Evolutionary conservation across 2,888 invertebrate genomes (phyloP), one percentile per base, ranked within the genome.

Genomic region (Apodemia duryi): DNA sequence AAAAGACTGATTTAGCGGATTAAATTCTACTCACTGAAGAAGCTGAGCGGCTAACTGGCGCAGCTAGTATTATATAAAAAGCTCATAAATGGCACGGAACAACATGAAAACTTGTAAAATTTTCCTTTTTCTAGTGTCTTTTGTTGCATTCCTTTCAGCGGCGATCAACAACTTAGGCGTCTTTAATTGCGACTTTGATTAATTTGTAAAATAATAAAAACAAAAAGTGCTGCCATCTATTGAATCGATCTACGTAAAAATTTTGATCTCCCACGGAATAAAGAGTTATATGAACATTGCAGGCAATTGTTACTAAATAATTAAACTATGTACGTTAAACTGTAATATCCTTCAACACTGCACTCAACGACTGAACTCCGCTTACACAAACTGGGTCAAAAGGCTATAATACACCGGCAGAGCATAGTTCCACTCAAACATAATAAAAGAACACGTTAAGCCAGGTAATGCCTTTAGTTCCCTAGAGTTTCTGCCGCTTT

Each of bases 341-440:
- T 46, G 46, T n/a, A 46, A 46, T 46, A 46, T 46, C 5, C 13
- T 46, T n/a, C 11, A 46, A n/a, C 46, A 46, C 46, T 11, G 46
- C 46, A 13, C 46, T 46, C 13, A 46, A 13, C 46, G 13, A 13
- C 46, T 46, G 43, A 10, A 4, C 46, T n/a, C 46, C 46, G 46
- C 32, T 32, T 57, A 29, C 57, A 57, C 29, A 57, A 57, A 57
- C 57, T 57, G 32, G 57, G 57, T 57, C 57, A 57, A 29, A 57
- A 57, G 29, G 29, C 57, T 29, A 21, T 54, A 54, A 54, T 28
- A 28, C 52, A 54, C 52, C 52, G 6, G n/a, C 28, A 5, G 32
- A 57, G 32, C 32, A 57, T 2, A 57, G 57, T 57, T 32, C 32
- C 29, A 57, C 32, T 57, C 29, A 57, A 57, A 29, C 13, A 57